Evolutionary conservation across 1,140 invertebrate species (phyloP).

Genomic region (Eulimnadia texana): DNA sequence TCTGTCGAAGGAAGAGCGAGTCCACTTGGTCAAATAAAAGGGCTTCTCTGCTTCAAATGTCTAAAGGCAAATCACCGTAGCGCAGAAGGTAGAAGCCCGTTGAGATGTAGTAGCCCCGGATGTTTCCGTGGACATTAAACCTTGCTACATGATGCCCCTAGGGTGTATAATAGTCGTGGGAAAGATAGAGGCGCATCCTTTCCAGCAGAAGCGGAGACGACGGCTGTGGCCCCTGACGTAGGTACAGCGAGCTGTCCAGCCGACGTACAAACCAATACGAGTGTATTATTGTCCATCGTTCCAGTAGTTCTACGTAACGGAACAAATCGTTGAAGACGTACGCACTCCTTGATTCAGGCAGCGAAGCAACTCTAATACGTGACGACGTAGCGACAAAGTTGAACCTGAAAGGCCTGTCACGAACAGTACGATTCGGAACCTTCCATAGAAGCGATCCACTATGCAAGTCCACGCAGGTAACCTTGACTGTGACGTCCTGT

Average conservation of each 20-base stretch:
- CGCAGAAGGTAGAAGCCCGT: not conserved
- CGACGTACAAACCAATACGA: not conserved
- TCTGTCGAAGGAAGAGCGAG: not conserved
- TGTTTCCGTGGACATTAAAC: not conserved
- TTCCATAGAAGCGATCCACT: not conserved
- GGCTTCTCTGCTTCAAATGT: conserved; percentile 2
- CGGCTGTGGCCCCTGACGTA: not conserved
- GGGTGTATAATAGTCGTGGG: not conserved
- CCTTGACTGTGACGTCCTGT: not conserved
- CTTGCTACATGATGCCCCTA: conserved; percentile 6
- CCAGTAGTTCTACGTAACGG: not conserved
- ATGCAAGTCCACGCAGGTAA: not conserved
- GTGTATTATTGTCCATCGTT: not conserved
- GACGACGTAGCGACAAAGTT: not conserved
- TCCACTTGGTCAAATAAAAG: not conserved
- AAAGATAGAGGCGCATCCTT: not conserved
- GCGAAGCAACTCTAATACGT: not conserved
- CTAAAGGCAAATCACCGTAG: not conserved
- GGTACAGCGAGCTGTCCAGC: not conserved
- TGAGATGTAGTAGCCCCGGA: not conserved
- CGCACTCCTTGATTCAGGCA: not conserved
- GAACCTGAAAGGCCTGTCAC: not conserved
- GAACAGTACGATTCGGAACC: not conserved
- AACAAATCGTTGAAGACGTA: not conserved
- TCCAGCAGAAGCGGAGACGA: not conserved